Evolutionary conservation across 1,140 invertebrate genomes (phyloP).

Genomic region (Lepidostoma basale): DNA sequence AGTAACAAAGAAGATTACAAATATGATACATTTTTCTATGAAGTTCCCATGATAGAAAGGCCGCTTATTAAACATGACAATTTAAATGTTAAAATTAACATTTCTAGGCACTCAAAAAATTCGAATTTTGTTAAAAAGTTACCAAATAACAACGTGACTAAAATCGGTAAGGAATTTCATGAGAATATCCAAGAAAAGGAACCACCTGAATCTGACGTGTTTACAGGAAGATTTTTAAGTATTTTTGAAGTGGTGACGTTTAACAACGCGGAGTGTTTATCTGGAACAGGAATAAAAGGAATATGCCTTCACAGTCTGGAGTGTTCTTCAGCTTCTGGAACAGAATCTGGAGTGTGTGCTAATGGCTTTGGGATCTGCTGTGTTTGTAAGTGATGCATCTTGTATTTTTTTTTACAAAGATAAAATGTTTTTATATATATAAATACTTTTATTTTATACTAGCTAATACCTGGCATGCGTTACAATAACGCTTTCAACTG

Average conservation of each 20-base stretch:
- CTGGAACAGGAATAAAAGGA: constrained; percentile 63
- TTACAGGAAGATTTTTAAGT: constrained; percentile 61
- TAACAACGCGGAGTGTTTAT: constrained; percentile 66
- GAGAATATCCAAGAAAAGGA: not conserved
- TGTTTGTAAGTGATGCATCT: constrained; percentile 63
- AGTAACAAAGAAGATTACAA: too few relatives aligned
- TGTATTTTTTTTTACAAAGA: not conserved
- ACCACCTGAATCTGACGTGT: not conserved
- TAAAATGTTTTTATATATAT: not conserved
- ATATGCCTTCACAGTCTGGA: constrained; percentile 71
- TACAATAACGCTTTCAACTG: not conserved
- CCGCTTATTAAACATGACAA: too few relatives aligned
- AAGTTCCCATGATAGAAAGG: constrained; percentile 28
- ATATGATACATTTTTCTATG: constrained; percentile 15
- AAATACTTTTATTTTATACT: too few relatives aligned
- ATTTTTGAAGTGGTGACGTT: constrained; percentile 77
- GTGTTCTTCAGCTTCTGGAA: constrained; percentile 67
- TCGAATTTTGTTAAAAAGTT: not conserved
- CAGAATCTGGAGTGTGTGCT: constrained; percentile 70
- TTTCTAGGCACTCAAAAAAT: not conserved
- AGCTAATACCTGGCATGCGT: too few relatives aligned
- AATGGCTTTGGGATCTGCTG: constrained; percentile 78
- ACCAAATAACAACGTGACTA: not conserved
- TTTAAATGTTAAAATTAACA: too few relatives aligned
- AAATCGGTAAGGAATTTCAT: too few relatives aligned